phyloP scores from a whole-genome alignment of 2,797 vertebrate species.

The Urosaurus nigricauda region DNA sequence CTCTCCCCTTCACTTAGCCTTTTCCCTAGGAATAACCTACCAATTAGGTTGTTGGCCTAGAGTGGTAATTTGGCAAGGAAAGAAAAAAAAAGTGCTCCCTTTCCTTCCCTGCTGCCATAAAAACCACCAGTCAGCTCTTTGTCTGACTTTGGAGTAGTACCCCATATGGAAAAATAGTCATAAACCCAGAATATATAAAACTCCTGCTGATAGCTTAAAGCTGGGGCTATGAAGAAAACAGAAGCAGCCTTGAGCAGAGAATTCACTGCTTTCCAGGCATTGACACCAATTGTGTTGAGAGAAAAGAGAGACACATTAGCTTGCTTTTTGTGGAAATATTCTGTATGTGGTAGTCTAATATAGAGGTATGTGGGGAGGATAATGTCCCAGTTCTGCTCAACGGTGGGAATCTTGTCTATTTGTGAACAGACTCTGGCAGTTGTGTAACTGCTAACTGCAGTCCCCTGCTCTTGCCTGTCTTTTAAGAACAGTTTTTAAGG shows the following conservation, averaged over 20 bases:
- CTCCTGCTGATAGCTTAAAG: slow-evolving; percentile 5
- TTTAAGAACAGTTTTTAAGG: neutral
- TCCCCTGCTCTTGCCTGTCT: no score
- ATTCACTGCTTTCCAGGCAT: neutral
- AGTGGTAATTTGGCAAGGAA: slow-evolving; percentile 1
- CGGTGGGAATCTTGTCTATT: neutral
- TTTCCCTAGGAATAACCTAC: neutral
- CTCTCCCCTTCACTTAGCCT: neutral
- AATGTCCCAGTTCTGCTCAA: no score
- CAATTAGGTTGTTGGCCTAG: neutral
- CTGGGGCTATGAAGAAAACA: neutral
- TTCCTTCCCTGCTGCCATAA: neutral
- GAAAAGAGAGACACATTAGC: slow-evolving; percentile 28
- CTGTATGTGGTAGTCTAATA: neutral
- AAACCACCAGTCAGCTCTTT: neutral
- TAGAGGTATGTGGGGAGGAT: neutral
- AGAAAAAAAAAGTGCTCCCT: neutral
- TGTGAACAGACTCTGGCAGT: neutral
- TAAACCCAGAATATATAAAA: slow-evolving; percentile 1
- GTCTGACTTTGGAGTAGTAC: slow-evolving; percentile 1
- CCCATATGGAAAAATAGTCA: neutral
- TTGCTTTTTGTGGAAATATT: slow-evolving; percentile 18
- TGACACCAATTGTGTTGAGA: neutral
- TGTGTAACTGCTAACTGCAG: neutral
- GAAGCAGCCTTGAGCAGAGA: neutral